Conservation (phyloP, 2,113 vertebrate genomes). For the Psephotus haematonotus region DNA sequence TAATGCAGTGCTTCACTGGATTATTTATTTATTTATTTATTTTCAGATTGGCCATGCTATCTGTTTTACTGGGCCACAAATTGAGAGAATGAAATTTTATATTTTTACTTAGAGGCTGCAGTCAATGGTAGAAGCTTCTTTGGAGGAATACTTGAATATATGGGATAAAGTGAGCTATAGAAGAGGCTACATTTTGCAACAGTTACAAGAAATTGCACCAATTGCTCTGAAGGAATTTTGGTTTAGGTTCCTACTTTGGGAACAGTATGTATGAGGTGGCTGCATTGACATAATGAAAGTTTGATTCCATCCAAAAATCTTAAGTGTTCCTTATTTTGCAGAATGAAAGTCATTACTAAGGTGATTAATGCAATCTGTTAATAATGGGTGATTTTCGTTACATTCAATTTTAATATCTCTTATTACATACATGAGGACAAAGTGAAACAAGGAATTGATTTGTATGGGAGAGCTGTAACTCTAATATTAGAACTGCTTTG, state of each 20-base stretch:
- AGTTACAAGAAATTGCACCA: background rate
- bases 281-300: background rate
- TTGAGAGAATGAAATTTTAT: background rate
- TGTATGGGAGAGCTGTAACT: background rate
- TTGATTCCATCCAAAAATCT: background rate
- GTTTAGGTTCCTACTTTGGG: background rate
- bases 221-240: background rate
- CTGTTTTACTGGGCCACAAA: background rate
- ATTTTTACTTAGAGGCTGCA: background rate
- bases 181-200: background rate
- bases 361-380: background rate
- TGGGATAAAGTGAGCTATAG: background rate
- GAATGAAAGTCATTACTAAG: background rate
- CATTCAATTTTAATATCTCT: background rate
- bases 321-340: background rate
- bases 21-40: background rate
- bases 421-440: background rate
- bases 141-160: background rate
- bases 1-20: background rate
- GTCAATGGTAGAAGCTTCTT: background rate
- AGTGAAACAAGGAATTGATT: background rate
- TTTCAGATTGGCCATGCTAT: background rate
- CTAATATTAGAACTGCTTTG: background rate
- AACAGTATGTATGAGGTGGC: background rate
- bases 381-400: background rate